These are phyloP conservation scores for Schizaphis graminum DNA, from an alignment of 2,888 invertebrate species.

Conservation along the genomic window DNA sequence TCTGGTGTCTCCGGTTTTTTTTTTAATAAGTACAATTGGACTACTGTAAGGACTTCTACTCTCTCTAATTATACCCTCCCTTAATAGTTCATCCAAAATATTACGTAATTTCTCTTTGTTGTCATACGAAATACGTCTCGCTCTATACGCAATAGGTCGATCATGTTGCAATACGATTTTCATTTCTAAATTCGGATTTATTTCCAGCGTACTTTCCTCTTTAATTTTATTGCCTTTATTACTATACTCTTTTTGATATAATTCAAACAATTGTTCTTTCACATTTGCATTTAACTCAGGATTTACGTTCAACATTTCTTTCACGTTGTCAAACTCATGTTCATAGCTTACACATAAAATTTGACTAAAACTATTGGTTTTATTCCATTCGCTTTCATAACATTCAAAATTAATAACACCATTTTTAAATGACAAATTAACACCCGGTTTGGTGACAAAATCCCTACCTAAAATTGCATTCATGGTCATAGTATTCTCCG, in stretches of 20 bases:
- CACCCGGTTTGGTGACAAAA: not conserved
- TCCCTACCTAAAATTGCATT: not conserved
- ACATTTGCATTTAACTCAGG: not conserved
- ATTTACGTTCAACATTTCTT: not conserved
- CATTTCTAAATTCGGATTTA: not conserved
- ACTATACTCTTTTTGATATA: not conserved
- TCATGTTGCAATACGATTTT: not conserved
- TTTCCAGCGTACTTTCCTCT: not conserved
- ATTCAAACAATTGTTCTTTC: not conserved
- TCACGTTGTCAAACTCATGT: not conserved
- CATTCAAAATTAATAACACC: not conserved
- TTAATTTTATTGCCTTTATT: not conserved
- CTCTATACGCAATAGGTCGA: not conserved
- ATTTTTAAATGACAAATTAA: not conserved
- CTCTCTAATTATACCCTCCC: not conserved
- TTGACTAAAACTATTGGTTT: not conserved
- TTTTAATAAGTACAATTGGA: not conserved
- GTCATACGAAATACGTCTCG: not conserved
- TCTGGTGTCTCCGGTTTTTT: not conserved
- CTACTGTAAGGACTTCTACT: not conserved
- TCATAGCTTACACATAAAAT: not conserved
- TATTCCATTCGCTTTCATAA: not conserved
- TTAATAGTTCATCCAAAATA: slow-evolving; percentile 1
- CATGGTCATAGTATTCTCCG: not conserved
- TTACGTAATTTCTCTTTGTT: not conserved